Base-by-base conservation (phyloP, 2,797 vertebrate genomes). In the Halcyon badia region DNA sequence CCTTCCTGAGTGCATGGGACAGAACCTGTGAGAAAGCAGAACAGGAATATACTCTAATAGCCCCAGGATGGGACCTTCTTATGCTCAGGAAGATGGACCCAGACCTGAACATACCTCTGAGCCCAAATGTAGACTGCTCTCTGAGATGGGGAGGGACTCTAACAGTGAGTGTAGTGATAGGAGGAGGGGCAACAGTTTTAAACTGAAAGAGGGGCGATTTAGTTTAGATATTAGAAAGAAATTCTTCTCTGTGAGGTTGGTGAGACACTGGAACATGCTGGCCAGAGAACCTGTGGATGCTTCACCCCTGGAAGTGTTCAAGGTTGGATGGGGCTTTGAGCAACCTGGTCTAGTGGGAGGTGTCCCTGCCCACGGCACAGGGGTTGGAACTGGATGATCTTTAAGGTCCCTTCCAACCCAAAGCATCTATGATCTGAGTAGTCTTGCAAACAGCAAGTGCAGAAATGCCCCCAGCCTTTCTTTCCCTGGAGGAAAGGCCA, bases 81-180 rank as follows among this genome's bases (percentile, higher is more conserved):
- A 2, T 4, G 8, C 46, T 51, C 64, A 49, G 52, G 20, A 58
- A 41, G 46, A 33, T 2, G 21, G n/a, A 54, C 4, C 20, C 64
- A 39, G 37, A 24, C 4, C 15, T 19, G 39, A 19, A 39, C 0
- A 2, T 28, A n/a, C 15, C 14, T 44, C 8, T 0, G 0, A 66
- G 24, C 26, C 9, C 70, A 42, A 33, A 7, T 1, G 15, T 68
- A 46, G 22, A 41, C 42, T 80, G 64, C 8, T 9, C 6, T 1
- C 68, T 58, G 44, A 44, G 71, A 15, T 49, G 13, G 33, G 13
- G 46, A 49, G 33, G 25, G 25, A 49, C 46, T 28, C 25, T 49
- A 14, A 11, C 33, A 69, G 25, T 46, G 25, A 14, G 12, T 35
- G 17, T 14, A 35, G 24, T 19, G 46, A 69, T 30, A 21, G 35